Evolutionary conservation across 2,797 vertebrate genomes (phyloP), one percentile per base, ranked within the genome.

Genomic region (Phataginus tetradactyla): DNA sequence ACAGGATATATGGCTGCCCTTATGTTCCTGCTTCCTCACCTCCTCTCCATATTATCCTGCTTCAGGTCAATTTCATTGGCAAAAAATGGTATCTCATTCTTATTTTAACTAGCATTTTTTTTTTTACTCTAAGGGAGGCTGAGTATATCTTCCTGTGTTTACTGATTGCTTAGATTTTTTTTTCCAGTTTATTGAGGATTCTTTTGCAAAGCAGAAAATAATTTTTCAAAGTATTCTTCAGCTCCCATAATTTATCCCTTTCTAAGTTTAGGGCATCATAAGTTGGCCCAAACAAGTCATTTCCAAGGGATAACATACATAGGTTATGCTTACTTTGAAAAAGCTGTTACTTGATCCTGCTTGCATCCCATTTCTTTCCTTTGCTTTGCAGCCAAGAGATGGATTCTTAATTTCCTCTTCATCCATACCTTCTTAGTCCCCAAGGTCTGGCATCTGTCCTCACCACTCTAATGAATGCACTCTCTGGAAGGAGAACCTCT

Each of bases 201-300:
- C 51, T 93, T 85, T 74, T 29, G 53, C 68, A 93, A 96, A 91
- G 63, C 72, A 83, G 34, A 90, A 14, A 64, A 42, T 88, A 63
- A 64, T 64, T 95, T 93, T 96, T 92, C 78, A 91, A 51, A 68
- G 68, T 51, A 91, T 77, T 49, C 72, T 94, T 94, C 89, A 81
- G n/a, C 53, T 64, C 66, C 85, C 55, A 37, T 72, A 77, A 93
- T 71, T 96, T 96, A 63, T 90, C 81, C n/a, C 37, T 92, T 95
- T 92, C 72, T 85, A 90, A 85, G 53, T 95, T 39, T 66, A 32
- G 18, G 61, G 92, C 53, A 2, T 95, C 80, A 81, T 4, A 5
- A 94, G 77, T 92, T 77, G 53, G 93, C 77, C 77, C 94, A 17
- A 90, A 85, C 21, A 91, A 91, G 55, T 74, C 61, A 78, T 88